Evolutionary conservation across 64 coral and sea anemone genomes (phyloP), one percentile per base, ranked within the genome.

Genomic region (Porites australiensis): DNA sequence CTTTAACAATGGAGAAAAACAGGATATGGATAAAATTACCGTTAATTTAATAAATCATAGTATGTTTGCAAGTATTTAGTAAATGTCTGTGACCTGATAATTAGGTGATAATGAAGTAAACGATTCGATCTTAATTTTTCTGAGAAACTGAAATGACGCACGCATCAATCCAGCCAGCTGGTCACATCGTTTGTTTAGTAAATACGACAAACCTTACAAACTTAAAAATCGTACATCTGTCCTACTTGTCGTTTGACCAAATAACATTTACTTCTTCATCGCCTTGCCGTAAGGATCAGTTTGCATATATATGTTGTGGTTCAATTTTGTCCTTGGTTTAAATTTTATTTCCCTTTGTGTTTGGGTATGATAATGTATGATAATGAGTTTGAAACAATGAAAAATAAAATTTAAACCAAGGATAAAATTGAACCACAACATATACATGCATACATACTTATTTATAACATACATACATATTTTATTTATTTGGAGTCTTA

Each of bases 31-130:
- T 21, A 48, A 69, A 50, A 82, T 60, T 15, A 3, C n/a, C 50
- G 54, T 50, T 65, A 84, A 84, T 48, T 19, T 8, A 52, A 21
- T n/a, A 22, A 47, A 19, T 84, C 45, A 4, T 69, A 62, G 61
- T 69, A 84, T 84, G 81, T 68, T 60, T 21, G 16, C 81, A 68
- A 84, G 61, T 51, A 84, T 84, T 84, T 84, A 68, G 69, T 63
- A 22, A 68, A 84, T 68, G 81, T 16, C 44, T 20, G 64, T 51
- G 63, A 84, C 6, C 14, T 69, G 81, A 69, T 69, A 84, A 69
- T 84, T 7, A 20, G 46, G 44, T 83, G 13, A n/a, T 50, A 65
- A 83, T 83, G 47, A 44, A 5, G 7, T 44, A 50, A 83, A 47
- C 15, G 23, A 76, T 50, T 76, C 50, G 48, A 50, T 76, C 73